Evolutionary conservation across 92 coral and sea anemone genomes (phyloP).

Genomic region (Porites rus): DNA sequence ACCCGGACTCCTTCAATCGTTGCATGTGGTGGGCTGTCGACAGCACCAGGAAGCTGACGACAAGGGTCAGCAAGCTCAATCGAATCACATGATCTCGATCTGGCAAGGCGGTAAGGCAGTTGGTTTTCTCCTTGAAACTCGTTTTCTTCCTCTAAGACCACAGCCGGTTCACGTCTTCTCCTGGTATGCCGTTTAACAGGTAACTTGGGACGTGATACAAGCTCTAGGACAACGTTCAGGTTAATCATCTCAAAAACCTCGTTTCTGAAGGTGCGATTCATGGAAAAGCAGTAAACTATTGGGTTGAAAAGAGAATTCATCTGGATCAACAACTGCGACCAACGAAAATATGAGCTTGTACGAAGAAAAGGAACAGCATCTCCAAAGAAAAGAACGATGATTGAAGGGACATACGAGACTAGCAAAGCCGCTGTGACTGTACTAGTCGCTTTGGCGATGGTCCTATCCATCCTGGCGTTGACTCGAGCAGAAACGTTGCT

Average conservation of each 20-base stretch:
- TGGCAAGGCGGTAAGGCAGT: not conserved
- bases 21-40: not conserved
- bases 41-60: not conserved
- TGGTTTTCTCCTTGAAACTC: not conserved
- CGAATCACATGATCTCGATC: not conserved
- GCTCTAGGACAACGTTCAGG: not conserved
- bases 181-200: not conserved
- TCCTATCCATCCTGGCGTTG: not conserved
- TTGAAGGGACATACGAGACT: slow-evolving; percentile 21
- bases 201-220: not conserved
- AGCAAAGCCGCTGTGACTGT: not conserved
- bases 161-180: not conserved
- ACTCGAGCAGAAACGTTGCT: not conserved
- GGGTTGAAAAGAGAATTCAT: slow-evolving; percentile 36
- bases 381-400: not conserved
- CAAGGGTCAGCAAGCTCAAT: not conserved
- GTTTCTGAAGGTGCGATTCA: slow-evolving; percentile 18
- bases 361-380: slow-evolving; percentile 2
- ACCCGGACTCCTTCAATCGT: not conserved
- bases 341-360: slow-evolving; percentile 34
- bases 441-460: slow-evolving; percentile 8
- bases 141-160: not conserved
- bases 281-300: slow-evolving; percentile 16
- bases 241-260: slow-evolving; percentile 11
- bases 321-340: slow-evolving; percentile 28